These are phyloP conservation scores for Corythucha ciliata DNA, from an alignment of 2,888 invertebrate species.

Conservation along the genomic window DNA sequence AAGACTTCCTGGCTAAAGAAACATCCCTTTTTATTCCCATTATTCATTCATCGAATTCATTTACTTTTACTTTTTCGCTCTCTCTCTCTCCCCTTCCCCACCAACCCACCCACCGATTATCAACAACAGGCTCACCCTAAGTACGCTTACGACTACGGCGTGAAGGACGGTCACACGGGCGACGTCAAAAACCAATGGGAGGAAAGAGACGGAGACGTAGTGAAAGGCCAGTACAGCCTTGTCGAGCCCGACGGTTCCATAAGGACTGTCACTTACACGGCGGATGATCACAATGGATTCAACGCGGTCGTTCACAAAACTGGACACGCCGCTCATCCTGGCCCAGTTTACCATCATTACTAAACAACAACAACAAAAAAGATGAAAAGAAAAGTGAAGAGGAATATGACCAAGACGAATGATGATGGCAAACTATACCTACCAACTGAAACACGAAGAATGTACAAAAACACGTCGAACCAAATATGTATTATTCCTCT, in stretches of 20 bases:
- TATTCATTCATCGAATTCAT: background rate
- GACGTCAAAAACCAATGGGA: constrained; percentile 34
- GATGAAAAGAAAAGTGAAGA: too few species aligned
- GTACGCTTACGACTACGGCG: constrained; percentile 34
- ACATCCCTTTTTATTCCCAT: background rate
- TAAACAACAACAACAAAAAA: too few species aligned
- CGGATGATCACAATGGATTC: constrained; percentile 34
- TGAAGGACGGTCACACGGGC: constrained; percentile 33
- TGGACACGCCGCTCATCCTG: constrained; percentile 32
- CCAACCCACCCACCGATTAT: too few species aligned
- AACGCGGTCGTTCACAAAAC: constrained; percentile 34
- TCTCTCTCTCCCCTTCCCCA: too few species aligned
- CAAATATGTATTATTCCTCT: too few species aligned
- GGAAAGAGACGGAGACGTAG: constrained; percentile 33
- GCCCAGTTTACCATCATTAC: constrained; percentile 16
- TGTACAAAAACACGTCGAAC: too few species aligned
- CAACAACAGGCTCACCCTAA: constrained; percentile 32
- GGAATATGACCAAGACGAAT: too few species aligned
- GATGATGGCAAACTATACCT: too few species aligned
- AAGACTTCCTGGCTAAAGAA: background rate
- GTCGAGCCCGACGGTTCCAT: constrained; percentile 35
- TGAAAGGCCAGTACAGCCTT: constrained; percentile 34
- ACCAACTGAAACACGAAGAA: too few species aligned
- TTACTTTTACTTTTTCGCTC: too few species aligned
- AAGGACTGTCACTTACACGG: constrained; percentile 34